A percentile compares a stretch with the other conserved stretches of the same genome.
phyloP scores from a whole-genome alignment of 1,140 invertebrate species.

The Pseudomyrmex pallidus region DNA sequence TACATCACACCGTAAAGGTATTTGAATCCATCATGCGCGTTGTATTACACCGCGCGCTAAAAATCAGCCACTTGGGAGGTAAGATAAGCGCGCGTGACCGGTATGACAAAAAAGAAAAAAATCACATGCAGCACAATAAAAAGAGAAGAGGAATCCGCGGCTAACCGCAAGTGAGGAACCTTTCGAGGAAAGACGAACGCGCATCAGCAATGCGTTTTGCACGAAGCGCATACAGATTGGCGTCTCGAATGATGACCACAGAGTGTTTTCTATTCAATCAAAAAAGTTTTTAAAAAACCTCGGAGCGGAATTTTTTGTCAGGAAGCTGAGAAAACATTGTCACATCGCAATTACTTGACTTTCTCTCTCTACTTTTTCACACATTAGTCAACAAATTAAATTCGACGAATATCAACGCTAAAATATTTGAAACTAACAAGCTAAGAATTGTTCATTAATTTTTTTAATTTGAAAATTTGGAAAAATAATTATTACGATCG shows the following conservation, averaged over 20 bases:
- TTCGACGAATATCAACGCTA: no score
- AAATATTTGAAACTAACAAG: no score
- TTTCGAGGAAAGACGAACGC: neutral
- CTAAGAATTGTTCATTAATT: no score
- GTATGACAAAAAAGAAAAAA: slow-evolving; percentile 41
- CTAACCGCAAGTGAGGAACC: slow-evolving; percentile 23
- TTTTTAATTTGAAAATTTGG: no score
- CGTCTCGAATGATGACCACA: neutral
- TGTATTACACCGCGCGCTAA: neutral
- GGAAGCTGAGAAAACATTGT: neutral
- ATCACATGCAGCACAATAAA: slow-evolving; percentile 5
- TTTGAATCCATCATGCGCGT: neutral
- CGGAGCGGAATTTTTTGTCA: neutral
- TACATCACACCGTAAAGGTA: neutral
- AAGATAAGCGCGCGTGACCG: slow-evolving; percentile 24
- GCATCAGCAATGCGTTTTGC: neutral
- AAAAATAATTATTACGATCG: no score
- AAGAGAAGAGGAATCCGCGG: slow-evolving; percentile 19
- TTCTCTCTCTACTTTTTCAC: neutral
- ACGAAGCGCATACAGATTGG: neutral
- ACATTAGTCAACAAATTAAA: no score
- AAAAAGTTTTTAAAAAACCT: neutral
- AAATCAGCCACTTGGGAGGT: slow-evolving; percentile 7
- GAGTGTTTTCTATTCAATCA: neutral
- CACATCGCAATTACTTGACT: neutral